Percentiles rank a stretch among this genome's conserved stretches.
Evolutionary conservation across 2,113 vertebrate genomes (phyloP).

Genomic region (Irena cyanogastra): DNA sequence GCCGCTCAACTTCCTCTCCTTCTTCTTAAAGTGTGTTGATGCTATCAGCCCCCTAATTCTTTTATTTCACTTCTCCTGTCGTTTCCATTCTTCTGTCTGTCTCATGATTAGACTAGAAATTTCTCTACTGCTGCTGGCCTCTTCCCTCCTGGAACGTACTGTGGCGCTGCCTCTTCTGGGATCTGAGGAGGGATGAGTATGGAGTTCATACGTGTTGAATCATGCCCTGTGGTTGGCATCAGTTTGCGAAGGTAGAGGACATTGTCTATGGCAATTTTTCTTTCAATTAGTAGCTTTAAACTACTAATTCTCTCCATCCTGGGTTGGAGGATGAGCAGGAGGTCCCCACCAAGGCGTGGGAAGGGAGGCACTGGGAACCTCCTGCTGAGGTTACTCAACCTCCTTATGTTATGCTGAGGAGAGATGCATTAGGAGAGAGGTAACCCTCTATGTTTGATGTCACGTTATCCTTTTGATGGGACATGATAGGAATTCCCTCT

Average conservation of each 20-base stretch:
- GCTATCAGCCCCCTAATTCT: neutral
- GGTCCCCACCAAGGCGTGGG: neutral
- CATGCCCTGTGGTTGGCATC: slow-evolving; percentile 18
- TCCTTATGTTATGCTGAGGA: neutral
- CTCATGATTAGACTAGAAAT: neutral
- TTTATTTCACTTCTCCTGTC: slow-evolving; percentile 35
- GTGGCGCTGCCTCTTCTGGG: slow-evolving; percentile 25
- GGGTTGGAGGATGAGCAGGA: neutral
- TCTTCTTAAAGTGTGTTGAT: slow-evolving; percentile 22
- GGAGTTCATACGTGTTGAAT: neutral
- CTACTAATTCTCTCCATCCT: neutral
- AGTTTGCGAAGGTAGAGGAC: slow-evolving; percentile 3
- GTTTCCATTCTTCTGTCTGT: neutral
- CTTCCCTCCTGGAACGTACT: neutral
- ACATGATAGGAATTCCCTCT: neutral
- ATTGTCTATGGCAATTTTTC: neutral
- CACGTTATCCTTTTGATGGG: neutral
- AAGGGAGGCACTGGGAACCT: neutral
- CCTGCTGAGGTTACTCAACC: neutral
- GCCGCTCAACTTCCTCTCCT: neutral
- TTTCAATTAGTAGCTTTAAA: neutral
- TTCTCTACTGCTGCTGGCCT: neutral
- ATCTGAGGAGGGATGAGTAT: slow-evolving; percentile 27
- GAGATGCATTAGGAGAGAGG: neutral
- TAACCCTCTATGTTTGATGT: neutral